phyloP scores from a whole-genome alignment of 2,888 invertebrate genomes.

The Stenchaetothrips biformis region DNA sequence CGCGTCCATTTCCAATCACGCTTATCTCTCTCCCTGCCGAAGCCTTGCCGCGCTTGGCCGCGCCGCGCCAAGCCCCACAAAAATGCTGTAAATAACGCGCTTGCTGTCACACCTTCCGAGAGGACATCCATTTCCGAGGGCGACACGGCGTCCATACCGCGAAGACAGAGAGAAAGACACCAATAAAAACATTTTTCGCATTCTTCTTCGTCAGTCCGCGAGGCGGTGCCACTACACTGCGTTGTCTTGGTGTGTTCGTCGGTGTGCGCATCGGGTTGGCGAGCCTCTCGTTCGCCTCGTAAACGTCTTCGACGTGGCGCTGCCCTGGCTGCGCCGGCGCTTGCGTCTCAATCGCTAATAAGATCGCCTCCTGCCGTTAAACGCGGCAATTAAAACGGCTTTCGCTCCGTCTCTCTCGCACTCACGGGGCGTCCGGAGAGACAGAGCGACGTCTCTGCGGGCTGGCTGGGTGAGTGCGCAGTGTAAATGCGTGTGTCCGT shows the following conservation, averaged over 20 bases:
- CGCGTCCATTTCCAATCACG: not conserved
- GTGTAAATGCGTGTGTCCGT: too few species aligned
- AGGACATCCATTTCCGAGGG: not conserved
- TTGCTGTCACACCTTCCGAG: not conserved
- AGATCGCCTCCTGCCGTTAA: not conserved
- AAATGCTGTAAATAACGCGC: not conserved
- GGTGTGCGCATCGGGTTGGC: too few species aligned
- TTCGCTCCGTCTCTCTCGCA: too few species aligned
- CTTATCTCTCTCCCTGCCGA: not conserved
- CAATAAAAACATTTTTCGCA: too few species aligned
- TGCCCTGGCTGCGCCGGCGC: not conserved
- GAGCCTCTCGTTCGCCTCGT: not conserved
- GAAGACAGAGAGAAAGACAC: too few species aligned
- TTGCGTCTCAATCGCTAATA: constrained; percentile 2
- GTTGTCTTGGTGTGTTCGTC: not conserved
- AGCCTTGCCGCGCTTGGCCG: not conserved
- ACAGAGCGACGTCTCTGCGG: too few species aligned
- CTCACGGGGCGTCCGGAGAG: too few species aligned
- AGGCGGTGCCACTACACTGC: not conserved
- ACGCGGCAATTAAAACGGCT: not conserved
- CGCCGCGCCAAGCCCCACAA: not conserved
- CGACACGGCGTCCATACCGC: not conserved
- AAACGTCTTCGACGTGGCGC: not conserved
- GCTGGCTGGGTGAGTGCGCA: too few species aligned
- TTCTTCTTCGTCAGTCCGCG: too few species aligned